These are phyloP conservation scores for Goniozus legneri DNA, from an alignment of 1,140 invertebrate species.

Conservation along the genomic window DNA sequence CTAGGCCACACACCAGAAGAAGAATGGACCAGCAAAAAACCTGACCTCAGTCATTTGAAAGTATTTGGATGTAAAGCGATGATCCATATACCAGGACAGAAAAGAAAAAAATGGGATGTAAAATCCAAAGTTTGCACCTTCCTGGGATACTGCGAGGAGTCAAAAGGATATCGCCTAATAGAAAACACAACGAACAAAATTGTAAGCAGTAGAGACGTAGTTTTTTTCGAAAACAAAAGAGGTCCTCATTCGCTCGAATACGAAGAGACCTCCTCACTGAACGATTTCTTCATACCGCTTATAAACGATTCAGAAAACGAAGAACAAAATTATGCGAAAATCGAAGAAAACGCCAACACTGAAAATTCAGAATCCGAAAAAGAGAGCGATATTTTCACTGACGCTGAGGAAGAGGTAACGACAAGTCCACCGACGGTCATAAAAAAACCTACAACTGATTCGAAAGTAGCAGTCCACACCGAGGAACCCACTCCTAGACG, in stretches of 20 bases:
- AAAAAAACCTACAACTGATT: not conserved
- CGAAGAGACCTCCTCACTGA: too few species aligned
- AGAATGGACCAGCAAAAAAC: constrained; percentile 13
- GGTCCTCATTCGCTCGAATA: too few species aligned
- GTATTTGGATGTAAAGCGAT: constrained; percentile 33
- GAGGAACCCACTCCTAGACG: not conserved
- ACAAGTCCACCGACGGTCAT: not conserved
- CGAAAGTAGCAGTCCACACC: not conserved
- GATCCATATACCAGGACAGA: constrained; percentile 13
- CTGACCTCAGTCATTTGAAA: constrained; percentile 20
- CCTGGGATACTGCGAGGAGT: constrained; percentile 11
- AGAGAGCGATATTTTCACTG: too few species aligned
- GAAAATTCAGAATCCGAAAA: too few species aligned
- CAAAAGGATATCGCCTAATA: constrained; percentile 2
- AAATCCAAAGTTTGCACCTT: constrained; percentile 6
- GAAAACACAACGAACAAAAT: not conserved
- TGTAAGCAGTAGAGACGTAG: constrained; percentile 3
- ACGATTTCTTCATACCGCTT: too few species aligned
- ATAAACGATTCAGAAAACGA: too few species aligned
- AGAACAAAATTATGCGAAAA: too few species aligned
- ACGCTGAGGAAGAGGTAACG: too few species aligned
- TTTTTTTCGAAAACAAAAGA: constrained; percentile 11
- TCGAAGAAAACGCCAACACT: too few species aligned
- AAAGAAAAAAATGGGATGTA: constrained; percentile 9
- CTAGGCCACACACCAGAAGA: constrained; percentile 7